These are phyloP conservation scores for Apis cerana DNA, from an alignment of 1,140 invertebrate genomes.

Conservation along the genomic window DNA sequence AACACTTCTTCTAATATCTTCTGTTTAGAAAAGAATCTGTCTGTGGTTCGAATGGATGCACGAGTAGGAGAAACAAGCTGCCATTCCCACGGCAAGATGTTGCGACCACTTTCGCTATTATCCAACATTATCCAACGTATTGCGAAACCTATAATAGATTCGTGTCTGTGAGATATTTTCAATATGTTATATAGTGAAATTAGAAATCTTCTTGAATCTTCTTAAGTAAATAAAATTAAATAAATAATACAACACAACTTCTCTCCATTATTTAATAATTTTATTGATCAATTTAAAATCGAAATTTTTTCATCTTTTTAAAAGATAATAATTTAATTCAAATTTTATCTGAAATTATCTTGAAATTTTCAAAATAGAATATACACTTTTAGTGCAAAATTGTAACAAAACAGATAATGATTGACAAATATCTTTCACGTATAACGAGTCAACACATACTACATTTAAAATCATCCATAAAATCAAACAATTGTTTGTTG, in stretches of 20 bases:
- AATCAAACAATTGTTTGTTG: neutral
- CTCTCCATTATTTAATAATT: too few relatives aligned
- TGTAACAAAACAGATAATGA: too few relatives aligned
- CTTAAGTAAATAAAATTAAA: neutral
- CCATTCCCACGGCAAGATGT: constrained; percentile 71
- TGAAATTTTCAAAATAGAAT: too few relatives aligned
- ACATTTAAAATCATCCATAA: neutral
- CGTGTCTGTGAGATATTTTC: constrained; percentile 53
- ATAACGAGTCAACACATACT: neutral
- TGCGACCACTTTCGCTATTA: constrained; percentile 70
- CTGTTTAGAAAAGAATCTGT: constrained; percentile 48
- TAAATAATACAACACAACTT: neutral
- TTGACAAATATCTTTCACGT: too few relatives aligned
- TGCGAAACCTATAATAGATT: constrained; percentile 64
- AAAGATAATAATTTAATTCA: too few relatives aligned
- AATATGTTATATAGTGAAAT: constrained; percentile 5
- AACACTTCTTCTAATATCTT: constrained; percentile 9
- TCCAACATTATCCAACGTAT: constrained; percentile 66
- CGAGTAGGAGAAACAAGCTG: constrained; percentile 68
- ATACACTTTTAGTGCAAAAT: too few relatives aligned
- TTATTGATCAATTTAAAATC: too few relatives aligned
- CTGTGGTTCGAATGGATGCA: constrained; percentile 30
- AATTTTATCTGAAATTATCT: too few relatives aligned
- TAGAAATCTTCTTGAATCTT: neutral
- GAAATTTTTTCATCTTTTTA: too few relatives aligned